Base-by-base conservation (phyloP, 2,888 invertebrate species). In the Parapristionchus giblindavisi region DNA sequence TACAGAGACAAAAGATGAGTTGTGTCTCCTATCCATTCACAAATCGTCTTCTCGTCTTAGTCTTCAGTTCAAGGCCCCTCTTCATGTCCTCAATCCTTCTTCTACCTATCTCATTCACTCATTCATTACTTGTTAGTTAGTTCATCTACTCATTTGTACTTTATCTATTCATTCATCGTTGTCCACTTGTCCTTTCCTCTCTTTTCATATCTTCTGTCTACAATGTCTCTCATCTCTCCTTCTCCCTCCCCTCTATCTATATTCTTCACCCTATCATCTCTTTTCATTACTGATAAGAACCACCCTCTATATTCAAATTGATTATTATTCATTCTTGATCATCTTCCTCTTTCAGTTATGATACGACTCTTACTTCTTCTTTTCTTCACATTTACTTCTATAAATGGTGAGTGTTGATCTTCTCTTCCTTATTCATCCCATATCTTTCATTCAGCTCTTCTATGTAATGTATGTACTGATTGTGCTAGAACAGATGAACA, bases 391-490 rank as follows among this genome's bases (percentile, higher is more conserved):
- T 32, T 56, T 58, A 3, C 58, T 58, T 58, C 58, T 34, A 32
- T 29, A 17, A 61, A 38, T 61, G 61, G 61, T 61, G 38, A 61
- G 61, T 43, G 8, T 43, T 14, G 8, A 8, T 43, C 8, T 17
- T 14, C 43, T 43, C 43, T 43, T 43, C 43, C 43, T 43, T 17
- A 14, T 8, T 17, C 17, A 8, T 8, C 43, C 11, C 43, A 14
- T 4, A 4, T 17, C 32, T 32, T n/a, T 24, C 36, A 32, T 65
- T 48, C 27, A 65, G 65, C 43, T 3, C n/a, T 65, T 27, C 17
- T 48, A 24, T 65, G 65, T 48, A 40, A 34, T 1, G 34, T 65
- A 27, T 65, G 65, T n/a, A 65, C 65, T 8, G 34, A 65, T 65
- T 65, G 65, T 43, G 65, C 40, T 36, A 61, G 61, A 61, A 43